Evolutionary conservation across 2,888 invertebrate genomes (phyloP).

Genomic region (Molorchus minor): DNA sequence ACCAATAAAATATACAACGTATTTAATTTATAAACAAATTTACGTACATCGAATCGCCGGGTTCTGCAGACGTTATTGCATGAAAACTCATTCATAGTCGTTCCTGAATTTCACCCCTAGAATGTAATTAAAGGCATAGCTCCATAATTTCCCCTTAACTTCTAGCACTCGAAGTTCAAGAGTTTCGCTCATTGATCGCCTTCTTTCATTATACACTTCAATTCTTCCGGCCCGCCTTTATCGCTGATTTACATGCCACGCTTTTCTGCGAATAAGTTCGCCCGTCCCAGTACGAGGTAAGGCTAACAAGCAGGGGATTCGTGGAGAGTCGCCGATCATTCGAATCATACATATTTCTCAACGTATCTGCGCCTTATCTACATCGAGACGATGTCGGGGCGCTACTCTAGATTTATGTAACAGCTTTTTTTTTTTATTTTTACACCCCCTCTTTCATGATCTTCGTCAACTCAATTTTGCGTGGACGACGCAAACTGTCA

Average conservation of each 20-base stretch:
- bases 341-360: slow-evolving; percentile 3
- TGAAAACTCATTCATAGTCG: slow-evolving; percentile 25
- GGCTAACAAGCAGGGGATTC: slow-evolving; percentile 2
- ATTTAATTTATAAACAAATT: slow-evolving; percentile 27
- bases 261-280: slow-evolving; percentile 10
- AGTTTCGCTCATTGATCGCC: slow-evolving; percentile 25
- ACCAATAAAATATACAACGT: slow-evolving; percentile 23
- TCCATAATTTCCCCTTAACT: slow-evolving; percentile 28
- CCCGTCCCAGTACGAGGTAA: background rate
- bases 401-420: background rate
- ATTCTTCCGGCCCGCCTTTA: slow-evolving; percentile 19
- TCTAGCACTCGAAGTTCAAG: slow-evolving; percentile 23
- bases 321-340: background rate
- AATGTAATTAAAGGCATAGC: slow-evolving; percentile 31
- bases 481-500: background rate
- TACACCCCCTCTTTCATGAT: background rate
- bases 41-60: slow-evolving; percentile 16
- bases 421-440: background rate
- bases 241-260: slow-evolving; percentile 27
- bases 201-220: slow-evolving; percentile 25
- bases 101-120: slow-evolving; percentile 10
- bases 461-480: background rate
- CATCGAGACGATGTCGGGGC: background rate
- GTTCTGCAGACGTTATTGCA: slow-evolving; percentile 18
- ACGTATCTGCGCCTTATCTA: background rate